These are phyloP conservation scores for Myiopsitta monachus DNA, from an alignment of 2,113 vertebrate genomes.

Conservation along the genomic window DNA sequence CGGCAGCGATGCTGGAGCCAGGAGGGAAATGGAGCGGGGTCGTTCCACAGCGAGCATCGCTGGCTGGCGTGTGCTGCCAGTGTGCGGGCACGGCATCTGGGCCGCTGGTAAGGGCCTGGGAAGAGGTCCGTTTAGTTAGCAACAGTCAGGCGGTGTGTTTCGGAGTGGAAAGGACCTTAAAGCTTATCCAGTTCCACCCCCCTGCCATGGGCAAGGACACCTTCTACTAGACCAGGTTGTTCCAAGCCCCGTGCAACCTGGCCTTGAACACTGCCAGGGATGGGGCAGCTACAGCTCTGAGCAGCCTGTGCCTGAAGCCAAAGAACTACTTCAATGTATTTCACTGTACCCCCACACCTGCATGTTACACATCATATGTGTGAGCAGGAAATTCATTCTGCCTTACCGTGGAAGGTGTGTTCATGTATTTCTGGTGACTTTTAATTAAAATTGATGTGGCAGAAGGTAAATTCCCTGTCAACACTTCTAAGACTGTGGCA, in stretches of 20 bases:
- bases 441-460: fast-evolving
- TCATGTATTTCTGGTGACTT: background rate
- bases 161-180: background rate
- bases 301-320: background rate
- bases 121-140: background rate
- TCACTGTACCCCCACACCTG: background rate
- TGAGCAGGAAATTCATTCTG: too few relatives aligned
- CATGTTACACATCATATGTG: fast-evolving
- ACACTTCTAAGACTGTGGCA: background rate
- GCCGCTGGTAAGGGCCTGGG: background rate
- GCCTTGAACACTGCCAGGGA: background rate
- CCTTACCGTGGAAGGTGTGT: fast-evolving
- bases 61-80: background rate
- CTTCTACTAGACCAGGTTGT: background rate
- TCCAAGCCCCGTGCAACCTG: background rate
- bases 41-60: background rate
- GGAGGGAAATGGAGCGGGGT: background rate
- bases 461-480: fast-evolving
- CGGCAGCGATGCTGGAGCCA: background rate
- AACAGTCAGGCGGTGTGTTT: background rate
- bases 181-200: background rate
- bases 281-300: background rate
- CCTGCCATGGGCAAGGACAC: background rate
- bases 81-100: too few relatives aligned
- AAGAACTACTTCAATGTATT: background rate